Percentiles rank a stretch among this genome's conserved stretches.
Evolutionary conservation across 2,888 invertebrate species (phyloP).

Genomic region (Polylopha cassiicola): DNA sequence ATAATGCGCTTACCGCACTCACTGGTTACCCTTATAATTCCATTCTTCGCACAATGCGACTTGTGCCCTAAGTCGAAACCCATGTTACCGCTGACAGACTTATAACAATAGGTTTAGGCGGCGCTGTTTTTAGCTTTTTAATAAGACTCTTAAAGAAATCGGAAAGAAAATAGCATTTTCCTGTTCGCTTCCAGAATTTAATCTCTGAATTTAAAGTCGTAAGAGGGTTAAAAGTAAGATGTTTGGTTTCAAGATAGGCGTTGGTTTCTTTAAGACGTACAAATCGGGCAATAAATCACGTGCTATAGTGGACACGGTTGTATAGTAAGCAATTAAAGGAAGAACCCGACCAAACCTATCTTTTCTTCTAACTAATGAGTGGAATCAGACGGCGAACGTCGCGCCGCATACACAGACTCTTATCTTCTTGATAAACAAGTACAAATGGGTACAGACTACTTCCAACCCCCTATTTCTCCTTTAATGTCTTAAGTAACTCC

Average conservation of each 20-base stretch:
- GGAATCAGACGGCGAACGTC: constrained; percentile 49
- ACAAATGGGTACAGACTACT: constrained; percentile 67
- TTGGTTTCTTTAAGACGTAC: constrained; percentile 34
- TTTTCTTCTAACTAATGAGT: constrained; percentile 62
- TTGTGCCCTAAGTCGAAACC: constrained; percentile 65
- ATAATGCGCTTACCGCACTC: constrained; percentile 70
- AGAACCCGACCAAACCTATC: constrained; percentile 57
- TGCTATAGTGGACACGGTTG: constrained; percentile 41
- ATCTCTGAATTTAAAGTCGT: too few relatives aligned
- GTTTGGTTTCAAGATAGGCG: constrained; percentile 17
- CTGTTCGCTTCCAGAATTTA: neutral
- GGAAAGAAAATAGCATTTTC: constrained; percentile 12
- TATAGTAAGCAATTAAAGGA: constrained; percentile 58
- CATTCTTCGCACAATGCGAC: constrained; percentile 57
- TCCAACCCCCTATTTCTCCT: constrained; percentile 59
- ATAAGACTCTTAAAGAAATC: constrained; percentile 6
- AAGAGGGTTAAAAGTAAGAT: too few relatives aligned
- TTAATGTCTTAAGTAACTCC: constrained; percentile 61
- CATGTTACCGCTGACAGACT: constrained; percentile 55
- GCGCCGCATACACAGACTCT: constrained; percentile 52
- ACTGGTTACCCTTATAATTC: constrained; percentile 62
- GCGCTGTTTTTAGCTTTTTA: constrained; percentile 23
- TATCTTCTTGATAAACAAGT: constrained; percentile 70
- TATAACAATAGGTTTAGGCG: constrained; percentile 33
- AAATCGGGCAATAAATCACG: constrained; percentile 51